Base-by-base conservation (phyloP, 2,888 invertebrate species). In the Sphaeridia pumilis region DNA sequence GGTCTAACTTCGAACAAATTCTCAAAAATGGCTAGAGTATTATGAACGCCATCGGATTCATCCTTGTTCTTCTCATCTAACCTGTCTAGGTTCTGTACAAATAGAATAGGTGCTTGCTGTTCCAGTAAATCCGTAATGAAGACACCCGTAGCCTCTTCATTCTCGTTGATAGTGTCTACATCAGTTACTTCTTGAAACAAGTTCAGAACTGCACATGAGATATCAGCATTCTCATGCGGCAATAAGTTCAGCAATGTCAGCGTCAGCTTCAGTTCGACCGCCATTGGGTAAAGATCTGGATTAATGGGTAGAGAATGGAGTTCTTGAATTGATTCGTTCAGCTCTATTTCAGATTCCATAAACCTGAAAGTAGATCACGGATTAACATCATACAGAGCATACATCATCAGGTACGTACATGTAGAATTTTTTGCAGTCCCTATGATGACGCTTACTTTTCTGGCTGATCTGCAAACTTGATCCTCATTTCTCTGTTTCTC, bases 401-500 rank as follows among this genome's bases (percentile, higher is more conserved):
- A 31, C 14, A 10, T 10, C 31, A 14, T 7, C 14, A 10, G 14
- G 7, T 10, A 31, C 7, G 14, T 31, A 31, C 38, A 20, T 20
- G 38, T 7, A 38, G 12, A 17, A 38, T 38, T 38, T 12, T 14
- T 17, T 38, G 12, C 14, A 31, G 7, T 31, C 31, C 7, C 7
- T 10, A 31, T 31, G 31, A 7, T 10, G 14, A 46, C 20, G 41
- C 67, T 66, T 70, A 79, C 77, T 94, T 95, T 70, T 94, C 92
- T 5, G 95, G 90, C 67, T 84, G 83, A 69, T 95, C 97, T 0
- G 94, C 88, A 71, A 92, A 97, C 72, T 99, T 98, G 14, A 98
- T 95, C 59, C 98, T 78, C 86, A 95, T 88, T 73, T 98, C 97
- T 69, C 95, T 86, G 70, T 98, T 98, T 68, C 82, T 87, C 7